Evolutionary conservation across 2,797 vertebrate species (phyloP).

Genomic region (Buphagus erythrorhynchus): DNA sequence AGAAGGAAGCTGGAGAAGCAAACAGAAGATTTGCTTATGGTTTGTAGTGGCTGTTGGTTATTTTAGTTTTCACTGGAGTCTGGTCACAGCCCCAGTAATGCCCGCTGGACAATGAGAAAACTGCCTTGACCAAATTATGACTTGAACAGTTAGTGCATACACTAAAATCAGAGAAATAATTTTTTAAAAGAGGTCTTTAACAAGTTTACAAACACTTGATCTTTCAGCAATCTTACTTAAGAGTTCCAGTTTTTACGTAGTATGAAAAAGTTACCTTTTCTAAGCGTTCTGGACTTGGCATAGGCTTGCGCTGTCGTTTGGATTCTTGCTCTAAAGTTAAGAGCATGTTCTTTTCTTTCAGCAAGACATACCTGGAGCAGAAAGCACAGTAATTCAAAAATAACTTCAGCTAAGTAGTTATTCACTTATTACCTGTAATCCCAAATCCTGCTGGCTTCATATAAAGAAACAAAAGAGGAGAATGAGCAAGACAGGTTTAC

Average conservation of each 20-base stretch:
- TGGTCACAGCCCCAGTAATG: background rate
- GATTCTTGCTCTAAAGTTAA: conserved; percentile 91
- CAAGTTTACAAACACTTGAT: background rate
- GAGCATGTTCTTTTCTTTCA: conserved; percentile 98
- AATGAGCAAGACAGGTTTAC: background rate
- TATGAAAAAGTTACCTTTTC: conserved; percentile 83
- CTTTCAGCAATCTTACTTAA: background rate
- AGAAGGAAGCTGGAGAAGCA: background rate
- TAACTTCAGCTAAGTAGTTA: background rate
- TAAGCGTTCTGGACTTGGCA: conserved; percentile 94
- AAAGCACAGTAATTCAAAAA: background rate
- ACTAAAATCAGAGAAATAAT: background rate
- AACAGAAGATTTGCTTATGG: background rate
- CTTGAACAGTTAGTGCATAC: background rate
- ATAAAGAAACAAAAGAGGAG: background rate
- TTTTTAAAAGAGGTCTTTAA: background rate
- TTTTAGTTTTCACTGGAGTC: background rate
- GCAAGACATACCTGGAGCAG: conserved; percentile 90
- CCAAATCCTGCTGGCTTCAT: background rate
- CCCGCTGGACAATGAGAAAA: background rate
- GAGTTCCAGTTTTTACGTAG: background rate
- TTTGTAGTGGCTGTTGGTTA: background rate
- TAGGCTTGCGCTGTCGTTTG: conserved; percentile 83
- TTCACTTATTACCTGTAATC: background rate
- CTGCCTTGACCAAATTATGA: background rate